These are phyloP conservation scores for Aramus guarauna DNA, from an alignment of 2,113 vertebrate species.

Conservation along the genomic window DNA sequence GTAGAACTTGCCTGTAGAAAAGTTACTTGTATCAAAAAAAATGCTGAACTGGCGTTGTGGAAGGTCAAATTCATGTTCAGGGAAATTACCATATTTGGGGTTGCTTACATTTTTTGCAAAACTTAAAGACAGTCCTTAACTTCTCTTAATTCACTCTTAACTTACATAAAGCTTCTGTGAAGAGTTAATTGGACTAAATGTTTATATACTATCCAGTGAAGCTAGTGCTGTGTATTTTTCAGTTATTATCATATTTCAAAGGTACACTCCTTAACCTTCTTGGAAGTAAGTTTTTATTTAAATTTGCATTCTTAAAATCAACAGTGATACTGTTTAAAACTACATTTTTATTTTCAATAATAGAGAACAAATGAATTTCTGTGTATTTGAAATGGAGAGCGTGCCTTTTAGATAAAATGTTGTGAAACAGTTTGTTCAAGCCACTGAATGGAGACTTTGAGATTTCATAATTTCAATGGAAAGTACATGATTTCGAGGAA, in stretches of 20 bases:
- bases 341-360: not conserved
- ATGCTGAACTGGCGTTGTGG: not conserved
- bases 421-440: not conserved
- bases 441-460: not conserved
- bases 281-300: not conserved
- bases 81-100: not conserved
- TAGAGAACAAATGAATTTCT: not conserved
- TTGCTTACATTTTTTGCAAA: not conserved
- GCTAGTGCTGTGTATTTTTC: not conserved
- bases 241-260: not conserved
- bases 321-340: not conserved
- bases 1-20: not conserved
- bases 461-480: not conserved
- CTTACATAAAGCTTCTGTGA: not conserved
- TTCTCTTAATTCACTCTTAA: not conserved
- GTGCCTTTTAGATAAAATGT: not conserved
- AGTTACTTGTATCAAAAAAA: not conserved
- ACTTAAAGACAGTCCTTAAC: too few species aligned
- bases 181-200: not conserved
- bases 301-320: not conserved
- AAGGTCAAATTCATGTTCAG: not conserved
- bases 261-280: not conserved
- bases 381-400: not conserved
- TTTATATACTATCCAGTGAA: not conserved
- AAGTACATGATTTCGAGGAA: not conserved